Conservation (phyloP, 2,888 invertebrate genomes). For the Plemyria rubiginata region DNA sequence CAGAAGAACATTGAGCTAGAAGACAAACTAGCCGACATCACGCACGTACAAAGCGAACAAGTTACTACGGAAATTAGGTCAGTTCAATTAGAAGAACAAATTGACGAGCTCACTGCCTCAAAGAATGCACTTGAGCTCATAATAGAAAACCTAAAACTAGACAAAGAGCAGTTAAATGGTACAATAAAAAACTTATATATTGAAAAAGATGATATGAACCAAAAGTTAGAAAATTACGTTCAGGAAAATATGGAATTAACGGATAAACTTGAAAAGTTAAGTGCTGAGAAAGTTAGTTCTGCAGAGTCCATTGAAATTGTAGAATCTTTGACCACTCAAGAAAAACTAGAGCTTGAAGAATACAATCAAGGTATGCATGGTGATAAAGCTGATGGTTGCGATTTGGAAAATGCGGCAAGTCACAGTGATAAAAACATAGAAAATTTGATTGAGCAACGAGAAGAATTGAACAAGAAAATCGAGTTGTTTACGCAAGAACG, state of each 20-base stretch:
- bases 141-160: slow-evolving; percentile 76
- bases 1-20: slow-evolving; percentile 87
- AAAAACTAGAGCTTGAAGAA: slow-evolving; percentile 88
- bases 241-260: slow-evolving; percentile 90
- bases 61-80: slow-evolving; percentile 92
- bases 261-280: slow-evolving; percentile 89
- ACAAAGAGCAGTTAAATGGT: slow-evolving; percentile 82
- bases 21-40: slow-evolving; percentile 85
- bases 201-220: slow-evolving; percentile 86
- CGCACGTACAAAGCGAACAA: slow-evolving; percentile 87
- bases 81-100: slow-evolving; percentile 91
- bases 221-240: slow-evolving; percentile 87
- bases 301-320: slow-evolving; percentile 91
- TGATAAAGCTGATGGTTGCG: slow-evolving; percentile 53
- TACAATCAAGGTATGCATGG: slow-evolving; percentile 84
- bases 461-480: slow-evolving; percentile 87
- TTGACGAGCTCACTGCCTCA: slow-evolving; percentile 83
- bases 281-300: slow-evolving; percentile 89
- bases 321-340: slow-evolving; percentile 88
- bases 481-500: slow-evolving; percentile 88
- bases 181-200: slow-evolving; percentile 83
- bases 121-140: slow-evolving; percentile 79
- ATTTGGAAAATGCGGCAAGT: slow-evolving; percentile 45
- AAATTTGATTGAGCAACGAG: slow-evolving; percentile 86
- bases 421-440: slow-evolving; percentile 83